A percentile compares a stretch with the other conserved stretches of the same genome.
phyloP scores from a whole-genome alignment of 2,113 vertebrate genomes.

The Ictalurus furcatus region DNA sequence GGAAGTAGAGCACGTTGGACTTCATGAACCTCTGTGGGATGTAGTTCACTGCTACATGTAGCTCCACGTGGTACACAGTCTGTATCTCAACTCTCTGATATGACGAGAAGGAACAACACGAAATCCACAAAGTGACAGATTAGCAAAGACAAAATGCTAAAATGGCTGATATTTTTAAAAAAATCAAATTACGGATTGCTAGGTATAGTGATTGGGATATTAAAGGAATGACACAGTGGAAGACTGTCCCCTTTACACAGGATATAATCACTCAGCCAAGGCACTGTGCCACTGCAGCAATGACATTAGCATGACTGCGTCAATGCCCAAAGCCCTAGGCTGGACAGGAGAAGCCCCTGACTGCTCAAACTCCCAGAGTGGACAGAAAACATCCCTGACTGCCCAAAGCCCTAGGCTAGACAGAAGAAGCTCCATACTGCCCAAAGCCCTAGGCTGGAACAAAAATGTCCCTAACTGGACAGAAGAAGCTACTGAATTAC shows the following conservation, averaged over 20 bases:
- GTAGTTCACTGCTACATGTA: constrained; percentile 70
- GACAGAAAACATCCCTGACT: too few species aligned
- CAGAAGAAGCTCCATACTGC: neutral
- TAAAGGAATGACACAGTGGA: neutral
- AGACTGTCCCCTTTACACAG: neutral
- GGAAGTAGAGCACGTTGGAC: constrained; percentile 77
- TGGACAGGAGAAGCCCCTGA: neutral
- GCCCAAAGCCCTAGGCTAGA: neutral
- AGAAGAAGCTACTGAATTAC: neutral
- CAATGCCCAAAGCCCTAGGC: neutral
- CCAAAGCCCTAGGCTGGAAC: neutral
- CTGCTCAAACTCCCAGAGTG: neutral
- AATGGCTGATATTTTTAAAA: neutral
- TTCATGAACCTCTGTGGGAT: constrained; percentile 76
- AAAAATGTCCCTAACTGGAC: neutral
- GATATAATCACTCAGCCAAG: neutral
- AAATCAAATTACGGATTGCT: neutral
- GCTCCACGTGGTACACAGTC: constrained; percentile 65
- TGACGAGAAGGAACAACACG: neutral
- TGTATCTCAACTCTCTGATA: constrained; percentile 69
- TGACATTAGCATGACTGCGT: neutral
- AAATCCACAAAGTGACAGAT: neutral
- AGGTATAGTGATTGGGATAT: neutral
- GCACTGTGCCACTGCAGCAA: neutral
- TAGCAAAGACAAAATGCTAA: neutral